A percentile compares a stretch with the other conserved stretches of the same genome.
These are phyloP conservation scores for Eudasyphora cyanicolor DNA, from an alignment of 2,888 invertebrate species.

Conservation along the genomic window DNA sequence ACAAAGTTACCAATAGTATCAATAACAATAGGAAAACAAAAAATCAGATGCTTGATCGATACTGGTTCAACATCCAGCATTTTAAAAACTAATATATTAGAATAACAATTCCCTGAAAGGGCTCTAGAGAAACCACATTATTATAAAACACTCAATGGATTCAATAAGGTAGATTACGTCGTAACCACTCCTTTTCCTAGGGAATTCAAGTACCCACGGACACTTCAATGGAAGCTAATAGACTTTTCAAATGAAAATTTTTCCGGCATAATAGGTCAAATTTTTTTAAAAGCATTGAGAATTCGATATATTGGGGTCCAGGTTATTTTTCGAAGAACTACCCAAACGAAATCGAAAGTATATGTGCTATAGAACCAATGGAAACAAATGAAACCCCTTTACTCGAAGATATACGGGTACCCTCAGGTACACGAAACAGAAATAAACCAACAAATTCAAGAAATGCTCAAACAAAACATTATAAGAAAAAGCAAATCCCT, in stretches of 20 bases:
- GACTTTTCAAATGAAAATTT: constrained; percentile 1
- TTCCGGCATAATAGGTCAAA: neutral
- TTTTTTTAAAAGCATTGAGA: neutral
- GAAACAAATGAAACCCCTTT: too few relatives aligned
- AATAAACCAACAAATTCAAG: constrained; percentile 52
- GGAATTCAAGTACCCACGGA: constrained; percentile 31
- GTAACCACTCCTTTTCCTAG: constrained; percentile 24
- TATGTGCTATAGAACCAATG: too few relatives aligned
- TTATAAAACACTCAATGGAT: constrained; percentile 21
- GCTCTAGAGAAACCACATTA: constrained; percentile 5
- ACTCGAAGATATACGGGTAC: constrained; percentile 42
- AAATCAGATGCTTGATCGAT: constrained; percentile 23
- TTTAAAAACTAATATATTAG: constrained; percentile 5
- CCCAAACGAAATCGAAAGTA: too few relatives aligned
- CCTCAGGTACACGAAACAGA: constrained; percentile 43
- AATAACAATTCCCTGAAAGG: constrained; percentile 1
- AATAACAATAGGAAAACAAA: constrained; percentile 12
- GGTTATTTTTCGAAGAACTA: too few relatives aligned
- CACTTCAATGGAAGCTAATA: constrained; percentile 38
- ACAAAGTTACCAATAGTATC: neutral
- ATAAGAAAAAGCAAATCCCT: constrained; percentile 61
- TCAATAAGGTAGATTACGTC: neutral
- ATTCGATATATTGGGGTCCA: neutral
- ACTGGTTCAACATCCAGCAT: constrained; percentile 31
- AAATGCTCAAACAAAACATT: constrained; percentile 66